A percentile compares a stretch with the other conserved stretches of the same genome.
These are phyloP conservation scores for Adelges cooleyi DNA, from an alignment of 1,140 invertebrate species.

Conservation along the genomic window DNA sequence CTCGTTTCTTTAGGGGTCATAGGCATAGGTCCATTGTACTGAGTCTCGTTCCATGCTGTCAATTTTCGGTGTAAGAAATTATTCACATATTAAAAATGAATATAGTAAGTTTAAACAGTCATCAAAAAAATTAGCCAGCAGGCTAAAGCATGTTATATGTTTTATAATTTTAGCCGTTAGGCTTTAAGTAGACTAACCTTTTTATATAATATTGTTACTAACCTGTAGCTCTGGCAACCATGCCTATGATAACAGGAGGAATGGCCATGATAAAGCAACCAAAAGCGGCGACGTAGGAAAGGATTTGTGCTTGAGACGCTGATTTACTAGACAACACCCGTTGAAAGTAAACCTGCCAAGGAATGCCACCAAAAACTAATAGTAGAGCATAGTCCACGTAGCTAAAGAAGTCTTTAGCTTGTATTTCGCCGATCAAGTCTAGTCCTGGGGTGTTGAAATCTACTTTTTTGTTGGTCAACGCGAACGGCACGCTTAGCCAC, in stretches of 20 bases:
- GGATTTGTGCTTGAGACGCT: constrained; percentile 76
- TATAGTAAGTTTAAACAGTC: too few relatives aligned
- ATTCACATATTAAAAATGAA: too few relatives aligned
- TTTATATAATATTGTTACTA: constrained; percentile 38
- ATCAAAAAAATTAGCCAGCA: too few relatives aligned
- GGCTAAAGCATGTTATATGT: too few relatives aligned
- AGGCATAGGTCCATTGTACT: constrained; percentile 59
- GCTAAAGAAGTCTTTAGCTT: constrained; percentile 57
- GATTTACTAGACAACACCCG: constrained; percentile 91
- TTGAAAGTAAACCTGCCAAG: constrained; percentile 99
- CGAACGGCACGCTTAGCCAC: constrained; percentile 97
- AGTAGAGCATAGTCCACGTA: constrained; percentile 88
- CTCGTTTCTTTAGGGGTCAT: constrained; percentile 66
- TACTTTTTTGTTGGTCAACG: constrained; percentile 74
- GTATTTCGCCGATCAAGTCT: constrained; percentile 78
- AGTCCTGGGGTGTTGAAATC: constrained; percentile 67
- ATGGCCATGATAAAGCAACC: constrained; percentile 95
- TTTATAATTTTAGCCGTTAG: too few relatives aligned
- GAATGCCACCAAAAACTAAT: constrained; percentile 92
- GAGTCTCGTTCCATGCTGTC: constrained; percentile 86
- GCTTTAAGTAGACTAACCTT: too few relatives aligned
- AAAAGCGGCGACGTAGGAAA: constrained; percentile 92
- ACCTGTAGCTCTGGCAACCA: constrained; percentile 90
- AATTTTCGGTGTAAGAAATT: too few relatives aligned
- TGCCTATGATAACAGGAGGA: constrained; percentile 90